phyloP scores from a whole-genome alignment of 2,113 vertebrate genomes.

The Dunckerocampus dactyliophorus region DNA sequence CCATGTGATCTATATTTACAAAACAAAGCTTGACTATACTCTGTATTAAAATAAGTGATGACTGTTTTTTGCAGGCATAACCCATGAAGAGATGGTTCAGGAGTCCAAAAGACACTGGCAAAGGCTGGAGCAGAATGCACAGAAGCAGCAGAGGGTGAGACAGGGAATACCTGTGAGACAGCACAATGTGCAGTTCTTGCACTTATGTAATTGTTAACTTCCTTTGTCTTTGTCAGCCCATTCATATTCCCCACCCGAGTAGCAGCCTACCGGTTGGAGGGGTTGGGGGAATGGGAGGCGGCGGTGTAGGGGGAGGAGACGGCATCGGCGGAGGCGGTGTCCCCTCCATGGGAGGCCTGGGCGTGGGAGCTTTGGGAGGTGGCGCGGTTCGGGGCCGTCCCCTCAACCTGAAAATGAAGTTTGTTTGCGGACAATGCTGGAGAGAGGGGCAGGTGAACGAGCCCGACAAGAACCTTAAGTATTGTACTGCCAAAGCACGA shows the following conservation, averaged over 20 bases:
- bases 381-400: constrained; percentile 54
- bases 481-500: constrained; percentile 94
- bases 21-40: neutral
- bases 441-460: constrained; percentile 94
- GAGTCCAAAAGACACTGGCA: constrained; percentile 97
- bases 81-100: constrained; percentile 94
- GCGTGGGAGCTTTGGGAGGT: constrained; percentile 50
- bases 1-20: neutral
- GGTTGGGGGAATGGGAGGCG: constrained; percentile 37
- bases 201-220: neutral
- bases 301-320: constrained; percentile 51
- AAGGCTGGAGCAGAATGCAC: constrained; percentile 84
- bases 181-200: neutral
- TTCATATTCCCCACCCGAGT: constrained; percentile 61
- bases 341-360: constrained; percentile 38
- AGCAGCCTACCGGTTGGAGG: constrained; percentile 39
- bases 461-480: constrained; percentile 95
- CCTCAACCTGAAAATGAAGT: constrained; percentile 93
- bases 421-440: constrained; percentile 98
- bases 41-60: neutral
- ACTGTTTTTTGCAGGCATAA: constrained; percentile 78
- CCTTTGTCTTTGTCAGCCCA: constrained; percentile 50
- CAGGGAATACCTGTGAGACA: neutral
- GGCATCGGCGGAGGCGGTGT: constrained; percentile 46
- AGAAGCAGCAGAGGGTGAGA: constrained; percentile 74